These are phyloP conservation scores for Okamejei kenojei DNA, from an alignment of 2,797 vertebrate species.

Conservation along the genomic window DNA sequence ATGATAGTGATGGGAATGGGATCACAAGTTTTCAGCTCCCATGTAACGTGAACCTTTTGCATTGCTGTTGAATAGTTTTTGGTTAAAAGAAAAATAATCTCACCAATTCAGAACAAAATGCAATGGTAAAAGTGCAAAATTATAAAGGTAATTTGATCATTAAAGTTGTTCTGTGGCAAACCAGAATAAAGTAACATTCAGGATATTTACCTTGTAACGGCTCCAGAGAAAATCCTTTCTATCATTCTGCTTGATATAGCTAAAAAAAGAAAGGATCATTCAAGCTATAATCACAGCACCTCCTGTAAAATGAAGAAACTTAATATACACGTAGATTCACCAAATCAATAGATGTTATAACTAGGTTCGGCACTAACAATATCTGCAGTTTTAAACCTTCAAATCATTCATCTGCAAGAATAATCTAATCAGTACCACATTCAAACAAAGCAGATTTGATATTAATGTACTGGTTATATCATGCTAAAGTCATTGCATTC, in stretches of 20 bases:
- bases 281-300: background rate
- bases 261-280: constrained; percentile 48
- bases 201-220: constrained; percentile 74
- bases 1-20: background rate
- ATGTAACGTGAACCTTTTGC: background rate
- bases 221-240: constrained; percentile 88
- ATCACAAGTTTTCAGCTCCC: background rate
- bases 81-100: background rate
- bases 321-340: background rate
- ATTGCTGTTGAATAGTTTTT: background rate
- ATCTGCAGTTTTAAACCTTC: background rate
- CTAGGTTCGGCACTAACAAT: background rate
- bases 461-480: background rate
- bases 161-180: background rate
- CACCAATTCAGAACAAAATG: background rate
- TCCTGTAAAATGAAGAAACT: background rate
- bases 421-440: background rate
- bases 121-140: background rate
- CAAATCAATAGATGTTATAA: background rate
- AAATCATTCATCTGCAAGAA: background rate
- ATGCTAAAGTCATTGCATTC: background rate
- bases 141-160: background rate
- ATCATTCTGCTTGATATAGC: constrained; percentile 85
- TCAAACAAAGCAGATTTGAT: background rate
- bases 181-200: background rate